Conservation (phyloP, 2,113 vertebrate genomes). For the Atractosteus spatula region DNA sequence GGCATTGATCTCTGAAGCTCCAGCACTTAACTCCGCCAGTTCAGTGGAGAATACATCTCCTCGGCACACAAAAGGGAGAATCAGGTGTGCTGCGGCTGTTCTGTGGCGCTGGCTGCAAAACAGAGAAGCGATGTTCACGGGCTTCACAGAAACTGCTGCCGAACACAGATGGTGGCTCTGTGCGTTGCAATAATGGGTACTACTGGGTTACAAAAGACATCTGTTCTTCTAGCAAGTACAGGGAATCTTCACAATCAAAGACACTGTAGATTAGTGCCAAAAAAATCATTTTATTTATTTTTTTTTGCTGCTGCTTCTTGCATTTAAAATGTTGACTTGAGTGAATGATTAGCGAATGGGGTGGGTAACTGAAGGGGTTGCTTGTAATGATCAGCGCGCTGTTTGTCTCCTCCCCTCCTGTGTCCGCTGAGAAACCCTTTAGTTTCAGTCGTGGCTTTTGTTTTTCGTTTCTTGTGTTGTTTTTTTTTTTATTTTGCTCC, state of each 20-base stretch:
- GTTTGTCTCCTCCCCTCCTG: not conserved
- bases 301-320: not conserved
- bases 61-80: no score
- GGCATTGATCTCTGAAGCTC: no score
- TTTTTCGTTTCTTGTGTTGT: no score
- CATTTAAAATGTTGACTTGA: constrained; percentile 21
- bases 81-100: no score
- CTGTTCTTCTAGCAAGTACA: constrained; percentile 62
- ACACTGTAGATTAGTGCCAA: no score
- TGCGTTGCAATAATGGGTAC: constrained; percentile 73
- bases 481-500: no score
- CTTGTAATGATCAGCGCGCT: not conserved
- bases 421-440: no score
- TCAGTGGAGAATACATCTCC: no score
- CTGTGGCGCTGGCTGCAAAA: no score
- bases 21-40: no score
- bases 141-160: constrained; percentile 63
- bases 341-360: constrained; percentile 28
- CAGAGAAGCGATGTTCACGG: constrained; percentile 23
- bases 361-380: constrained; percentile 28
- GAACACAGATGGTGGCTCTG: constrained; percentile 72
- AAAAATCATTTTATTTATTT: constrained; percentile 22
- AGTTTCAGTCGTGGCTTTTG: no score
- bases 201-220: constrained; percentile 78
- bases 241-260: constrained; percentile 38